Percentiles rank a stretch among this genome's conserved stretches.
Evolutionary conservation across 2,888 invertebrate genomes (phyloP).

Genomic region (Xestoiulus laeticollis): DNA sequence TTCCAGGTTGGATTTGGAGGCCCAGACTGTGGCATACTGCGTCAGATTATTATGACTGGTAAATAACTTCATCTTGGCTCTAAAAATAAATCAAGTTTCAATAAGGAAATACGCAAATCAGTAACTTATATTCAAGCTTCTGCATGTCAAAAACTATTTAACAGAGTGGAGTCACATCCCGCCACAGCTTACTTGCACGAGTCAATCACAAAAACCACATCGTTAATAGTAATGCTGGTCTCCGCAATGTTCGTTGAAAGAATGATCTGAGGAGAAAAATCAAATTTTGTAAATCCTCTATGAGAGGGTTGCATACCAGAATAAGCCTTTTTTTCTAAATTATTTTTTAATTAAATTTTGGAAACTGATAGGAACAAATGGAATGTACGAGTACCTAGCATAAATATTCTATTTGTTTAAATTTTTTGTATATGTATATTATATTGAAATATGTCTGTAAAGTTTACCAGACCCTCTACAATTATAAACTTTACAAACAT

Average conservation of each 20-base stretch:
- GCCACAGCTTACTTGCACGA: conserved; percentile 77
- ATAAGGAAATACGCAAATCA: not conserved
- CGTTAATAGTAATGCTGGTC: conserved; percentile 97
- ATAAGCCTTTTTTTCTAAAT: too few species aligned
- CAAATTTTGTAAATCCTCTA: not conserved
- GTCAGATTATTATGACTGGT: conserved; percentile 99
- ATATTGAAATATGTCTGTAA: too few species aligned
- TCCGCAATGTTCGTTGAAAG: conserved; percentile 98
- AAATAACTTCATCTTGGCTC: conserved; percentile 94
- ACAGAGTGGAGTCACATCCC: not conserved
- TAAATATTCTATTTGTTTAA: too few species aligned
- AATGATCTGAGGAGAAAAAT: conserved; percentile 74
- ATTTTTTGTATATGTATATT: too few species aligned
- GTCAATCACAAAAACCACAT: conserved; percentile 97
- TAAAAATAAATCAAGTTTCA: conserved; percentile 58
- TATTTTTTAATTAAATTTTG: too few species aligned
- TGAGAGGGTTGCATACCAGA: too few species aligned
- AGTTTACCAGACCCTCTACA: too few species aligned
- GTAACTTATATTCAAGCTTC: not conserved
- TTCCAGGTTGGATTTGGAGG: conserved; percentile 91
- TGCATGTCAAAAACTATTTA: conserved; percentile 35
- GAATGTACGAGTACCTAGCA: too few species aligned
- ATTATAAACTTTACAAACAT: too few species aligned
- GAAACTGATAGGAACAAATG: too few species aligned
- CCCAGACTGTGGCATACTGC: conserved; percentile 93